Evolutionary conservation across 2,888 invertebrate species (phyloP).

Genomic region (Ectemnius continuus): DNA sequence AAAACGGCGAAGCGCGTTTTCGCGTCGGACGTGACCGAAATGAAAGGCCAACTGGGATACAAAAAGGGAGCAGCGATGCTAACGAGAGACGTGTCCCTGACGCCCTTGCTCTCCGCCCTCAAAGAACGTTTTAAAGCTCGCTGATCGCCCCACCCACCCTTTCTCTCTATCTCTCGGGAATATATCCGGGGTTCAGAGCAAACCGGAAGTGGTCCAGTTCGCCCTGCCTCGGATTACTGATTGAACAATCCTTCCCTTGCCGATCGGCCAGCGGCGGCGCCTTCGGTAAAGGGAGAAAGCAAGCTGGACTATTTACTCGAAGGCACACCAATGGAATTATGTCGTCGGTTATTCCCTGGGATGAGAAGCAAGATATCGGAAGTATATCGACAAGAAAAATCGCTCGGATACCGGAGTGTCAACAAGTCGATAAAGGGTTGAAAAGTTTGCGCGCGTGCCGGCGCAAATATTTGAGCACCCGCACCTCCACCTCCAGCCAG

Average conservation of each 20-base stretch:
- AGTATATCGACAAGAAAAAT: constrained; percentile 64
- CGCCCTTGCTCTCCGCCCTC: constrained; percentile 36
- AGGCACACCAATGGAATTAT: too few relatives aligned
- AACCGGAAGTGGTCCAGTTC: constrained; percentile 31
- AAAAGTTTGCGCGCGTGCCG: constrained; percentile 47
- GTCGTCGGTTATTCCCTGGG: too few relatives aligned
- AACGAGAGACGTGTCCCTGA: constrained; percentile 51
- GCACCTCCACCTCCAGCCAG: constrained; percentile 48
- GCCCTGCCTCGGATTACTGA: too few relatives aligned
- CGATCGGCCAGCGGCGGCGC: too few relatives aligned
- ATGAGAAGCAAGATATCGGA: constrained; percentile 47
- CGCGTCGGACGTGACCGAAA: constrained; percentile 60
- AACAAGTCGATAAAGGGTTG: constrained; percentile 66
- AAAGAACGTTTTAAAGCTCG: constrained; percentile 31
- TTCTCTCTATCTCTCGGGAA: constrained; percentile 7
- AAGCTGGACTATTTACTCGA: too few relatives aligned
- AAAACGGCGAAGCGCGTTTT: constrained; percentile 38
- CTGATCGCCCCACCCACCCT: background rate
- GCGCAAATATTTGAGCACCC: constrained; percentile 62
- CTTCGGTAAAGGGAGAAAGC: too few relatives aligned
- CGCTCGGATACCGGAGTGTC: constrained; percentile 58
- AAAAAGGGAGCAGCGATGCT: constrained; percentile 31
- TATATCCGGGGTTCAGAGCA: constrained; percentile 34
- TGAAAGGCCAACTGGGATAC: constrained; percentile 47
- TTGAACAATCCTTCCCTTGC: too few relatives aligned